These are phyloP conservation scores for Theretra japonica DNA, from an alignment of 2,888 invertebrate species.

Conservation along the genomic window DNA sequence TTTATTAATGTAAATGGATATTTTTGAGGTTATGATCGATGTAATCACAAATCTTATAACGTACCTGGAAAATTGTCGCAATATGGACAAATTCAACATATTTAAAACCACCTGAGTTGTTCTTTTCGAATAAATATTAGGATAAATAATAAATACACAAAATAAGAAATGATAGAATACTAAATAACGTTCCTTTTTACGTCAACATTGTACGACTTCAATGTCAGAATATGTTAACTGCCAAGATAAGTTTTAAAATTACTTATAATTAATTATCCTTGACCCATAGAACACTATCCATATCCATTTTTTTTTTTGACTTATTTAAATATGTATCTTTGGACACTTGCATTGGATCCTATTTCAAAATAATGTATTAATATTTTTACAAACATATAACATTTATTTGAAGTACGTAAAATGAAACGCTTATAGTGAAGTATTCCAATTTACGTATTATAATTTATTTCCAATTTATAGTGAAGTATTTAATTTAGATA, in stretches of 20 bases:
- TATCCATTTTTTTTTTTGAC: too few relatives aligned
- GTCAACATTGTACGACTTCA: background rate
- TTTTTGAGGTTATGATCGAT: constrained; percentile 44
- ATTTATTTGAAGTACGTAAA: background rate
- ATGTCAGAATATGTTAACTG: too few relatives aligned
- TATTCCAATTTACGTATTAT: constrained; percentile 6
- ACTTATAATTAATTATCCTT: too few relatives aligned
- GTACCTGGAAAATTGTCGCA: constrained; percentile 72
- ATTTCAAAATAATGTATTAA: too few relatives aligned
- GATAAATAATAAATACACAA: background rate
- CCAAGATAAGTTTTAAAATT: too few relatives aligned
- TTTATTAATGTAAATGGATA: background rate
- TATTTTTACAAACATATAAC: too few relatives aligned
- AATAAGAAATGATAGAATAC: background rate
- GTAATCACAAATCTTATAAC: constrained; percentile 26
- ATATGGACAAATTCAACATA: constrained; percentile 64
- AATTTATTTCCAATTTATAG: too few relatives aligned
- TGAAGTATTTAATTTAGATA: too few relatives aligned
- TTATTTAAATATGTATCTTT: too few relatives aligned
- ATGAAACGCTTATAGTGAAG: background rate
- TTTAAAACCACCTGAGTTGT: constrained; percentile 30
- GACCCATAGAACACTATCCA: too few relatives aligned
- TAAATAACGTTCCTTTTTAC: background rate
- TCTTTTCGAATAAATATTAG: background rate
- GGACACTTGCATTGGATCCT: too few relatives aligned